phyloP scores from a whole-genome alignment of 1,140 invertebrate species.

The Lucilia cuprina region DNA sequence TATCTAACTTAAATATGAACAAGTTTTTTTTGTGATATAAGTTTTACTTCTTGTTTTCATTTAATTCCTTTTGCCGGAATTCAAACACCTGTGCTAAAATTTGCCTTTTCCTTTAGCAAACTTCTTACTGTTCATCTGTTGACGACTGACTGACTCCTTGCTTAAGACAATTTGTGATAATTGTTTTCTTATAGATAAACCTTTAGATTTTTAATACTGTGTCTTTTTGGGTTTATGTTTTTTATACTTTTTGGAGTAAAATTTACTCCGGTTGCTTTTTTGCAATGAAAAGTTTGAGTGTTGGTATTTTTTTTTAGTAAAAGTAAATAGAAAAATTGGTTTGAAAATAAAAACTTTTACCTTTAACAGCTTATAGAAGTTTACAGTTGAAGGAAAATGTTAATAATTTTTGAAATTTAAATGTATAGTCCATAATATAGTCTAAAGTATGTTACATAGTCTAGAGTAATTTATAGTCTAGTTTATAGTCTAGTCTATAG shows the following conservation, averaged over 20 bases:
- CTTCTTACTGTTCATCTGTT: background rate
- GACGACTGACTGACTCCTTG: background rate
- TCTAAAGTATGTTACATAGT: too few species aligned
- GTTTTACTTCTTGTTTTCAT: background rate
- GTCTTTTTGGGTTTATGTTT: background rate
- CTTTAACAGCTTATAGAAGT: background rate
- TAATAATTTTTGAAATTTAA: too few species aligned
- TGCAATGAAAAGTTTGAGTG: background rate
- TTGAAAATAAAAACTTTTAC: slow-evolving; percentile 1
- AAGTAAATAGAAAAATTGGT: slow-evolving; percentile 2
- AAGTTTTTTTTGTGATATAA: background rate
- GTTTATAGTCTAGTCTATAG: too few species aligned
- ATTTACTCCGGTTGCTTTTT: background rate
- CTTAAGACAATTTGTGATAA: slow-evolving; percentile 11
- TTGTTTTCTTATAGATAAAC: slow-evolving; percentile 18
- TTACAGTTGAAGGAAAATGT: background rate
- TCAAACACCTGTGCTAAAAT: slow-evolving; percentile 5
- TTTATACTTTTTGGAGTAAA: background rate
- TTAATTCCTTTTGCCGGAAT: background rate
- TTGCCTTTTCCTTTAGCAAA: background rate
- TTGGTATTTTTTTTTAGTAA: background rate
- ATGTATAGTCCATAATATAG: too few species aligned
- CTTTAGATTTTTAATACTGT: background rate
- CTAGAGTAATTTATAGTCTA: too few species aligned
- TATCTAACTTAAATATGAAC: background rate